Conservation (phyloP, 53 echinoderm and acorn worm species). For the Actinopyga echinites region DNA sequence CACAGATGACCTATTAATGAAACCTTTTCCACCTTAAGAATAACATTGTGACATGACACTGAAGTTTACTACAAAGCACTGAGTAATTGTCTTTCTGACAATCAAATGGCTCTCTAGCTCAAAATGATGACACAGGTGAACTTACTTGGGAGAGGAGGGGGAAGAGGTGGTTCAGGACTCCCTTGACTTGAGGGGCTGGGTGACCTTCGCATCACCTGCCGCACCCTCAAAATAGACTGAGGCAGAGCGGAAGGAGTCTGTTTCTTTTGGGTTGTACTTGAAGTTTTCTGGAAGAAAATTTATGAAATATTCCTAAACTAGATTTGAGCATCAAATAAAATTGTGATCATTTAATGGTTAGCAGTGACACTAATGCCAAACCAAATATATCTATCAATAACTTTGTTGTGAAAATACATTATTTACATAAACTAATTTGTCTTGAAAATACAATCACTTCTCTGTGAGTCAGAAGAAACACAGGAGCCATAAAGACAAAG, state of each 20-base stretch:
- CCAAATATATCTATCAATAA: no score
- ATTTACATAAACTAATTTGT: no score
- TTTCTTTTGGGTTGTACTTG: slow-evolving; percentile 18
- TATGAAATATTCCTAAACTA: no score
- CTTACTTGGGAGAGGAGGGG: background rate
- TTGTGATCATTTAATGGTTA: no score
- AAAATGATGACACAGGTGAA: background rate
- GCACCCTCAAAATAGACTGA: slow-evolving; percentile 75
- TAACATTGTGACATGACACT: background rate
- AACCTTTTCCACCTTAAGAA: background rate
- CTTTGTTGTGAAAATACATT: no score
- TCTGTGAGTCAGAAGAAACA: no score
- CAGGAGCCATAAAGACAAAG: no score
- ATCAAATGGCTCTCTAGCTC: background rate
- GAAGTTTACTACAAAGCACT: background rate
- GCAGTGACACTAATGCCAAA: no score
- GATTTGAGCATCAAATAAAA: no score
- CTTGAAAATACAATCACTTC: no score
- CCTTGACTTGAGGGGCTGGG: slow-evolving; percentile 62
- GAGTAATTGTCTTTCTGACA: background rate
- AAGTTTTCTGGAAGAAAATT: slow-evolving; percentile 45
- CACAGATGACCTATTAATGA: background rate
- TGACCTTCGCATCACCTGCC: slow-evolving; percentile 58
- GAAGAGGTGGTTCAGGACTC: background rate
- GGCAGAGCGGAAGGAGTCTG: slow-evolving; percentile 34